phyloP scores from a whole-genome alignment of 1,140 invertebrate species.

The Drosophila ercepeae region DNA sequence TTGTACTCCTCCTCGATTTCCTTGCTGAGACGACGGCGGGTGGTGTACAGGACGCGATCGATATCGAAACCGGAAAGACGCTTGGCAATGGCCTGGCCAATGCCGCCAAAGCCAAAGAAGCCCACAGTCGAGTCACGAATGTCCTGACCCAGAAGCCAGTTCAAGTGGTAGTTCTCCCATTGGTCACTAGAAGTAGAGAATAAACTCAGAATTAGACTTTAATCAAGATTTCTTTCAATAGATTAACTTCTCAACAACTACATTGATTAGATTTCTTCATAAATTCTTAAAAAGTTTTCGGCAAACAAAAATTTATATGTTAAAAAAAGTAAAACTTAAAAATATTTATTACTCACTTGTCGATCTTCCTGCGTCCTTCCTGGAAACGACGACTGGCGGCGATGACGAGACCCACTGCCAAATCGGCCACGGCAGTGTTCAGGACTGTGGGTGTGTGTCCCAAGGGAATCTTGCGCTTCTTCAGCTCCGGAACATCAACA shows the following conservation, averaged over 20 bases:
- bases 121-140: conserved; percentile 92
- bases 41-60: conserved; percentile 89
- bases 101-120: conserved; percentile 94
- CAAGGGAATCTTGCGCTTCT: conserved; percentile 88
- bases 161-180: conserved; percentile 93
- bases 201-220: too few species aligned
- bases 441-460: conserved; percentile 96
- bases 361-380: conserved; percentile 87
- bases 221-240: neutral
- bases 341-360: conserved; percentile 51
- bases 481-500: conserved; percentile 89
- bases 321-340: too few species aligned
- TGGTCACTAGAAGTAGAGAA: conserved; percentile 86
- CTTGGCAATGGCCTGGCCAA: conserved; percentile 90
- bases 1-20: conserved; percentile 88
- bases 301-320: too few species aligned
- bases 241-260: neutral
- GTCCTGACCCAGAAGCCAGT: conserved; percentile 94
- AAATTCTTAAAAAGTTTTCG: neutral
- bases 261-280: neutral
- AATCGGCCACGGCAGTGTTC: conserved; percentile 95
- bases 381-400: conserved; percentile 88
- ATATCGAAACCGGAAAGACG: conserved; percentile 90
- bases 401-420: conserved; percentile 87
- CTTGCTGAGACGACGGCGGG: conserved; percentile 86